Percentiles rank a stretch among this genome's conserved stretches.
Evolutionary conservation across 2,888 invertebrate genomes (phyloP).

Genomic region (Argyra leucocephala): DNA sequence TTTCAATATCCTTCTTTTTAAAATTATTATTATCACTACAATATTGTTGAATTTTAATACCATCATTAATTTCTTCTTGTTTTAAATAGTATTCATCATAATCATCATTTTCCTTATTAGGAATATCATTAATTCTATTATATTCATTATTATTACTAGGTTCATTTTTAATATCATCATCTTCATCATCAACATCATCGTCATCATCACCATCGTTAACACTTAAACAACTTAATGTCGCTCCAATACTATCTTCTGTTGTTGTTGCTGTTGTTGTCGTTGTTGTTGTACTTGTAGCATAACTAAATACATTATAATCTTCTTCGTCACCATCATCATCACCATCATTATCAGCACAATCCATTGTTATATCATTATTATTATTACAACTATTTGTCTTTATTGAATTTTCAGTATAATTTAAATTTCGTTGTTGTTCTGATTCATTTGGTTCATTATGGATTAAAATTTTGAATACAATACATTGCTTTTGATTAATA

Average conservation of each 20-base stretch:
- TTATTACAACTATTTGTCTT: no score
- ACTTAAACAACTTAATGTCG: conserved; percentile 18
- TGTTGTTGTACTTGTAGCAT: not conserved
- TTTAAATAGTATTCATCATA: no score
- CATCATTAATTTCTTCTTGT: no score
- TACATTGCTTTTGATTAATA: conserved; percentile 50
- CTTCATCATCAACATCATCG: conserved; percentile 15
- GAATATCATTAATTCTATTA: not conserved
- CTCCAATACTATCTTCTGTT: conserved; percentile 16
- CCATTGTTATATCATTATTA: conserved; percentile 36
- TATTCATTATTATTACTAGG: not conserved
- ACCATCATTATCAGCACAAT: conserved; percentile 48
- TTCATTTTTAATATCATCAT: conserved; percentile 15
- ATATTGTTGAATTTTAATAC: no score
- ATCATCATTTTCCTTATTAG: not conserved
- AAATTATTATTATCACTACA: not conserved
- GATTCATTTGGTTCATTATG: not conserved
- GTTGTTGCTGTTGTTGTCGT: not conserved
- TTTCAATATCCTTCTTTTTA: not conserved
- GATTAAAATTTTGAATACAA: conserved; percentile 49
- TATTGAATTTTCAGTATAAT: not conserved
- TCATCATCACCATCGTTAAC: conserved; percentile 17
- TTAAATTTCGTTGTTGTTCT: not conserved
- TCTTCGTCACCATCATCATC: conserved; percentile 16
- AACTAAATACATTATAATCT: not conserved